Percentiles rank a stretch among this genome's conserved stretches.
phyloP scores from a whole-genome alignment of 2,888 invertebrate genomes.

The Octodonta nipae region DNA sequence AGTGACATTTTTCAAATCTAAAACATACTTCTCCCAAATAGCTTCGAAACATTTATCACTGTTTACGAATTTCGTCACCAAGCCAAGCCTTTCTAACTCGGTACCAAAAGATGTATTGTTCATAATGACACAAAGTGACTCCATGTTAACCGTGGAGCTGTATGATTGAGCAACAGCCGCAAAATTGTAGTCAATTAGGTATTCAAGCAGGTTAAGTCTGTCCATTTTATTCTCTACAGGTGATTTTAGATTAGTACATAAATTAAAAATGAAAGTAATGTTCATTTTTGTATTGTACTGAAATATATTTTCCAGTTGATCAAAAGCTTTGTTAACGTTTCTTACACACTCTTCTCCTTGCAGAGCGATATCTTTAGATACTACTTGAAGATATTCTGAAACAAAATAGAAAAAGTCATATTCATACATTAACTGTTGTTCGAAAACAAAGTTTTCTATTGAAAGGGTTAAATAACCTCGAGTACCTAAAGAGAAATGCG shows the following conservation, averaged over 20 bases:
- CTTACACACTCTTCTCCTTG: slow-evolving; percentile 7
- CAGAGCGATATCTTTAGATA: slow-evolving; percentile 37
- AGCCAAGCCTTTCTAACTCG: slow-evolving; percentile 54
- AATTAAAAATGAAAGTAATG: slow-evolving; percentile 57
- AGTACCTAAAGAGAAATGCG: no score
- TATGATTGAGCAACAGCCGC: slow-evolving; percentile 88
- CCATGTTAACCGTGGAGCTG: slow-evolving; percentile 64
- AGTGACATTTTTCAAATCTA: slow-evolving; percentile 47
- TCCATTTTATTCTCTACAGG: slow-evolving; percentile 46
- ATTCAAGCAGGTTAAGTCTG: slow-evolving; percentile 67
- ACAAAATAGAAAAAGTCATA: no score
- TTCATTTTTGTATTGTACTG: slow-evolving; percentile 20
- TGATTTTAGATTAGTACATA: slow-evolving; percentile 59
- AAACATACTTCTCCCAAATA: slow-evolving; percentile 61
- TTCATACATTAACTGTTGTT: no score
- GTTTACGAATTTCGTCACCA: slow-evolving; percentile 50
- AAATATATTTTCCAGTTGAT: slow-evolving; percentile 8
- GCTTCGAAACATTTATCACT: slow-evolving; percentile 68
- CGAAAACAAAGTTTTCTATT: no score
- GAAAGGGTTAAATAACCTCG: no score
- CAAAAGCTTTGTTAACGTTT: slow-evolving; percentile 4
- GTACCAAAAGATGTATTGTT: slow-evolving; percentile 43
- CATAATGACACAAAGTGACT: slow-evolving; percentile 65
- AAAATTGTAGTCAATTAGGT: slow-evolving; percentile 69
- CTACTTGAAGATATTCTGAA: slow-evolving; percentile 69